phyloP scores from a whole-genome alignment of 2,113 vertebrate genomes.

The Tonatia bakeri region DNA sequence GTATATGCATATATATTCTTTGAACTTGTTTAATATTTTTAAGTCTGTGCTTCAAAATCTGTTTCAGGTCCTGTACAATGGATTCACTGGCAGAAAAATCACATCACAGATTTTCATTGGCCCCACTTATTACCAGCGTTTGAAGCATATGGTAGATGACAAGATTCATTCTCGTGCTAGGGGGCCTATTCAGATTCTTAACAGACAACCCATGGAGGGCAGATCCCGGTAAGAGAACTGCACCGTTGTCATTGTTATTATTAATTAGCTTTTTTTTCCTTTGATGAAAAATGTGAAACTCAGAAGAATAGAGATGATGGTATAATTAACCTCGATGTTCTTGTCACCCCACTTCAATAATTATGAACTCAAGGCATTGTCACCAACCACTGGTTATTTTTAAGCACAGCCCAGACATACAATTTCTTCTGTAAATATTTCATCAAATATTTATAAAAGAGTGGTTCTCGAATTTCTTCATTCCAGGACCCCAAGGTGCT shows the following conservation, averaged over 20 bases:
- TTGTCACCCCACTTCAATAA: background rate
- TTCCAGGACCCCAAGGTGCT: background rate
- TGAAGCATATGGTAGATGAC: slow-evolving; percentile 99
- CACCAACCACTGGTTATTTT: background rate
- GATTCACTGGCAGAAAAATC: slow-evolving; percentile 97
- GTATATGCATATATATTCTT: background rate
- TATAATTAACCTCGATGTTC: background rate
- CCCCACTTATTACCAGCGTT: slow-evolving; percentile 96
- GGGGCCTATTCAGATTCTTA: slow-evolving; percentile 98
- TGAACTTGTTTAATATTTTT: slow-evolving; percentile 15
- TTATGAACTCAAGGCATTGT: background rate
- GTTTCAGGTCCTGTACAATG: slow-evolving; percentile 94
- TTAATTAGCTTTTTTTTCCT: background rate
- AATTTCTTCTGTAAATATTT: background rate
- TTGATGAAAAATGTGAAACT: background rate
- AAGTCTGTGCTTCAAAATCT: slow-evolving; percentile 18
- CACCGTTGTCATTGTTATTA: rapidly evolving
- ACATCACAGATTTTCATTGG: slow-evolving; percentile 99
- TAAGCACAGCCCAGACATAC: background rate
- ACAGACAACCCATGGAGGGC: slow-evolving; percentile 98
- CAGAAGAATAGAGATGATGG: background rate
- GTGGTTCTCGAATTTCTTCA: background rate
- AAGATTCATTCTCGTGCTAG: slow-evolving; percentile 98
- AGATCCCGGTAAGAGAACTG: slow-evolving; percentile 91
- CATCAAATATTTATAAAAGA: background rate